Base-by-base conservation (phyloP, 2,888 invertebrate species). In the Aproaerema taeniolella region DNA sequence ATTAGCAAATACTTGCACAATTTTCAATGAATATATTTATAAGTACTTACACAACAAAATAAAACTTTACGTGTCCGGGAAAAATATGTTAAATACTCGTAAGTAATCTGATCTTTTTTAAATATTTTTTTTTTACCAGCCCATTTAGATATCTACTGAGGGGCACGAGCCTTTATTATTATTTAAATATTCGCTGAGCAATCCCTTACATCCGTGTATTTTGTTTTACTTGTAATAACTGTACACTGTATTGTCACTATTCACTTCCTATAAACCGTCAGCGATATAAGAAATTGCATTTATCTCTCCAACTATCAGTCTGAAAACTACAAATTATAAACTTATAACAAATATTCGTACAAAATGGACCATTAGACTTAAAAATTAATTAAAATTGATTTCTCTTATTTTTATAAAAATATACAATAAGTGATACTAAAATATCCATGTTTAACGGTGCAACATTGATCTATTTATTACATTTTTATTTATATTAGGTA, bases 391-490 rank as follows among this genome's bases (percentile, higher is more conserved):
- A 32, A 61, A 64, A 47, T 42, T 53, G 41, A 51, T 64, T 68
- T 67, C 62, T 68, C 63, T 56, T 61, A 61, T 71, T 55, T 58
- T 68, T 77, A 77, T 74, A 80, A 80, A 79, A 81, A 81, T 80
- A 81, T 76, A 70, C 76, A 75, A 72, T 78, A 80, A n/a, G n/a
- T n/a, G n/a, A 79, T 72, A 67, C 76, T 78, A 76, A 67, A 78
- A 71, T 75, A 74, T 76, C 55, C 64, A 68, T 64, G 65, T 69
- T 64, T 64, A 78, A 78, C 71, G 58, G 66, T 74, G 76, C 75
- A 77, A 76, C 73, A 70, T 70, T 68, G 61, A 71, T 70, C 64
- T 71, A 67, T 65, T 57, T 56, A 55, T 65, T 68, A 68, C 62
- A 64, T 66, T 70, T 26, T 9, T 26, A 9, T 26, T 26, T 26